phyloP scores from a whole-genome alignment of 35 echinoderm and acorn worm genomes.

The Holothuria glaberrima region DNA sequence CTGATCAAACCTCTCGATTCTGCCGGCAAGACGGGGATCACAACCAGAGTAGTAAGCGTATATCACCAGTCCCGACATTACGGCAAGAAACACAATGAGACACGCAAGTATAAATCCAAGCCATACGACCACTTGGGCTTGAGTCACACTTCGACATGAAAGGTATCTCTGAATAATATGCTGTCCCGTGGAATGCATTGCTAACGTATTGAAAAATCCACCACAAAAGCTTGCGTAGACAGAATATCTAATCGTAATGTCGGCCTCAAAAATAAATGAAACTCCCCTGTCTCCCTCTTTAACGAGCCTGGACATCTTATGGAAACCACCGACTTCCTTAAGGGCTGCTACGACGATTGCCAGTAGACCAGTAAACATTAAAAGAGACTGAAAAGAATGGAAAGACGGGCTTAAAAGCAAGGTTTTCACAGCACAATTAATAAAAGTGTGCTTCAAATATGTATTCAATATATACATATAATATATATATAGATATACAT shows the following conservation, averaged over 20 bases:
- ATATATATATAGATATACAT: no score
- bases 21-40: neutral
- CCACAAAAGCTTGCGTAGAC: conserved; percentile 3
- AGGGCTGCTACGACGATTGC: neutral
- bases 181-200: neutral
- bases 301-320: neutral
- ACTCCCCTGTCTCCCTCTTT: neutral
- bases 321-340: neutral
- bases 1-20: neutral
- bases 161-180: neutral
- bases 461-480: no score
- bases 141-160: conserved; percentile 15
- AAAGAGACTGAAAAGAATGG: neutral
- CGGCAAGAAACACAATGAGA: neutral
- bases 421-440: no score
- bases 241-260: conserved; percentile 20
- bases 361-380: conserved; percentile 5
- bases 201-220: neutral
- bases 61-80: neutral
- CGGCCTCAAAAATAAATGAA: neutral
- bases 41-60: conserved; percentile 26
- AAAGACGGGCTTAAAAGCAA: no score
- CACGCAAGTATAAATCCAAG: neutral
- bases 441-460: no score
- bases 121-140: neutral